phyloP scores from a whole-genome alignment of 2,113 vertebrate genomes.

The Manacus vitellinus region DNA sequence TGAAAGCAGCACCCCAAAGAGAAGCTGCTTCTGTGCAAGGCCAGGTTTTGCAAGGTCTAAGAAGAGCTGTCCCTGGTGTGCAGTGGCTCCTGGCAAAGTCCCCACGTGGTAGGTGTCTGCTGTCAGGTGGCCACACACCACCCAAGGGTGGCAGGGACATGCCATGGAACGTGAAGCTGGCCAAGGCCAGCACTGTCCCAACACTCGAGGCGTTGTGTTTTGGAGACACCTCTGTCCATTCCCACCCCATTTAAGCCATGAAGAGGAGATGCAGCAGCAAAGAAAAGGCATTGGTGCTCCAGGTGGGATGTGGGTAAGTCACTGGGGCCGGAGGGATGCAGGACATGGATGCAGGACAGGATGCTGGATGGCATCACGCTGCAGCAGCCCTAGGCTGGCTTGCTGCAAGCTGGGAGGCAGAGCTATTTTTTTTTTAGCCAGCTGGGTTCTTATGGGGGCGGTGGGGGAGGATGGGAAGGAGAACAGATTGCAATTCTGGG shows the following conservation, averaged over 20 bases:
- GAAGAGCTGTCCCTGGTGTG: neutral
- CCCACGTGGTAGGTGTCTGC: neutral
- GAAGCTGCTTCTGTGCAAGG: neutral
- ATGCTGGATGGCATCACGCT: neutral
- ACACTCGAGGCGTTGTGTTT: fast-evolving
- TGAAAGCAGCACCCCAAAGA: neutral
- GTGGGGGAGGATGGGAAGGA: neutral
- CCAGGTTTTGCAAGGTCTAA: neutral
- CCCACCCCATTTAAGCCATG: neutral
- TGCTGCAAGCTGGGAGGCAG: neutral
- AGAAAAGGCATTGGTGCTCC: neutral
- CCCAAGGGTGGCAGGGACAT: neutral
- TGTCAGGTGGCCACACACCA: neutral
- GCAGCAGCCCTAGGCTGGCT: neutral
- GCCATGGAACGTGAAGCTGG: fast-evolving
- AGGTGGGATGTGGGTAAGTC: neutral
- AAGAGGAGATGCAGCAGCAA: neutral
- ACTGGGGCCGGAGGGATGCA: neutral
- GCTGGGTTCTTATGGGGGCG: neutral
- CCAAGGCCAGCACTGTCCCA: neutral
- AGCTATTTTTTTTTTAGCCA: neutral
- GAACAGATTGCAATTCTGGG: neutral
- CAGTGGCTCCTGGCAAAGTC: neutral
- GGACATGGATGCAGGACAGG: neutral
- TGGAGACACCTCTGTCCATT: neutral